Conservation (phyloP, 2,113 vertebrate genomes). For the Globicephala melas region DNA sequence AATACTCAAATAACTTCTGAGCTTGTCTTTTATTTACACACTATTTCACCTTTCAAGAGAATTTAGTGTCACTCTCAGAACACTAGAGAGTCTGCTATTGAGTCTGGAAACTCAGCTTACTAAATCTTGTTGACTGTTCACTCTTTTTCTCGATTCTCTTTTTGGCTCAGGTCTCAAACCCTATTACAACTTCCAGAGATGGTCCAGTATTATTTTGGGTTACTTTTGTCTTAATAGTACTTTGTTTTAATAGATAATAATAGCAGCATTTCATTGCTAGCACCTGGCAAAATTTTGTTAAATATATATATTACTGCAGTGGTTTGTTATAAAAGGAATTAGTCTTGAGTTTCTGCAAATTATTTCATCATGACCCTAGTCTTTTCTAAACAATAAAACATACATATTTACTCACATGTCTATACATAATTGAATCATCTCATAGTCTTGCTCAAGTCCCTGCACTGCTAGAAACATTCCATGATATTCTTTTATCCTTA, state of each 20-base stretch:
- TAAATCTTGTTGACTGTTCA: not conserved
- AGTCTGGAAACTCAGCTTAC: not conserved
- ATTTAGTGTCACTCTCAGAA: not conserved
- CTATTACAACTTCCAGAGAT: not conserved
- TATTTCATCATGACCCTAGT: not conserved
- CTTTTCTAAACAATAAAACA: conserved; percentile 27
- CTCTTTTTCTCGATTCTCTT: not conserved
- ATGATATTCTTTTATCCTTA: conserved; percentile 52
- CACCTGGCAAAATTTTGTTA: not conserved
- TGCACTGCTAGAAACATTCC: not conserved
- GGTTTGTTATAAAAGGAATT: not conserved
- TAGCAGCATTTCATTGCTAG: not conserved
- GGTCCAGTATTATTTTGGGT: not conserved
- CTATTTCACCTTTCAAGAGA: not conserved
- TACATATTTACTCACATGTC: not conserved
- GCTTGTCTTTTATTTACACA: not conserved
- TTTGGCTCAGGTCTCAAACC: not conserved
- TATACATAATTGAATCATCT: not conserved
- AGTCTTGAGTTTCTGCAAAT: not conserved
- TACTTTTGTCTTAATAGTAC: not conserved
- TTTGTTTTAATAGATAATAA: conserved; percentile 8
- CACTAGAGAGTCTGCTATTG: not conserved
- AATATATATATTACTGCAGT: not conserved
- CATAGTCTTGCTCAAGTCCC: not conserved
- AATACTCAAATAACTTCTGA: not conserved